Evolutionary conservation across 2,888 invertebrate species (phyloP).

Genomic region (Chymomyza procnemis): DNA sequence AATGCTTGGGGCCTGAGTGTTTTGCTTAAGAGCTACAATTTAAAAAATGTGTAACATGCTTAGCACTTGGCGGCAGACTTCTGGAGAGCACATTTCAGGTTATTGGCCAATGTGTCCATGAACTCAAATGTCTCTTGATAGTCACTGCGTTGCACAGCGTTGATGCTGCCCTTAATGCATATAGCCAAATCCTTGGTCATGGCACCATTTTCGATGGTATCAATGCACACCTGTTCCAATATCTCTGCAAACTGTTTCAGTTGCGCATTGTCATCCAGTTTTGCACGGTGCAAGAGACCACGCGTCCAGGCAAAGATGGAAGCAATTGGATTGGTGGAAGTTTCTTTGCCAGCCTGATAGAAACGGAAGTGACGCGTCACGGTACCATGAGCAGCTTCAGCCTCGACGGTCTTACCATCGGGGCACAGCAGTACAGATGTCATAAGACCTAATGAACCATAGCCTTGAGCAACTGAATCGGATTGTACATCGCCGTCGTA

Average conservation of each 20-base stretch:
- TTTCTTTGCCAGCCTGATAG: conserved; percentile 96
- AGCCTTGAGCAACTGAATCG: conserved; percentile 98
- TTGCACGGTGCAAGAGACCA: conserved; percentile 95
- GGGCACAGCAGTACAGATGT: conserved; percentile 98
- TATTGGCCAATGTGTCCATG: conserved; percentile 95
- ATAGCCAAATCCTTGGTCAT: conserved; percentile 99
- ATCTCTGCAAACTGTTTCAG: conserved; percentile 90
- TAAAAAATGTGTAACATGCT: conserved; percentile 49
- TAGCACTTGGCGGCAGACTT: conserved; percentile 53
- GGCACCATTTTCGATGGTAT: conserved; percentile 94
- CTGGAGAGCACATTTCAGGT: conserved; percentile 81
- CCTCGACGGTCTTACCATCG: conserved; percentile 98
- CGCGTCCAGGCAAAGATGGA: conserved; percentile 99
- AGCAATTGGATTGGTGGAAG: conserved; percentile 99
- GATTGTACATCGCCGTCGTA: conserved; percentile 99
- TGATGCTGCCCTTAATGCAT: conserved; percentile 96
- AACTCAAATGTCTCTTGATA: conserved; percentile 98
- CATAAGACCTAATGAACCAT: conserved; percentile 97
- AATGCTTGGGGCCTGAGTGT: not conserved
- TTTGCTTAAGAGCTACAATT: conserved; percentile 16
- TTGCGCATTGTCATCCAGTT: conserved; percentile 90
- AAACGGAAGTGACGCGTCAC: conserved; percentile 94
- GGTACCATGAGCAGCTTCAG: conserved; percentile 99
- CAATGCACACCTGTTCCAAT: conserved; percentile 93
- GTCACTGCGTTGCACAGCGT: conserved; percentile 84